Evolutionary conservation across 1,140 invertebrate species (phyloP).

Genomic region (Leptonema lineaticorne): DNA sequence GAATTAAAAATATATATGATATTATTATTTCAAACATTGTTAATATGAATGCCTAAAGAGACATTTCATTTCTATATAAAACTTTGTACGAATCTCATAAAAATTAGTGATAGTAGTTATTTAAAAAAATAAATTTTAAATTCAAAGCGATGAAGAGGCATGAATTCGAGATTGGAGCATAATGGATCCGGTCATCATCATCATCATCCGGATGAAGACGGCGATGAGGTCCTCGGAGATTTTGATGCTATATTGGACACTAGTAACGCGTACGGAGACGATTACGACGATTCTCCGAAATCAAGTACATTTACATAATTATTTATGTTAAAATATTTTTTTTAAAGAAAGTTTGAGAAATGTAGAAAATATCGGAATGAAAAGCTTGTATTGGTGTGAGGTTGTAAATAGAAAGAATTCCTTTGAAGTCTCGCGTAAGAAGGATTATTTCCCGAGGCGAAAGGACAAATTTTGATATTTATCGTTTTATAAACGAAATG

Average conservation of each 20-base stretch:
- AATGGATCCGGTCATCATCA: not conserved
- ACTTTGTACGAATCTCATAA: no score
- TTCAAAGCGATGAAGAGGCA: slow-evolving; percentile 5
- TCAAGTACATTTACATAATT: slow-evolving; percentile 6
- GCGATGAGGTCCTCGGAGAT: slow-evolving; percentile 13
- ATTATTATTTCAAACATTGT: no score
- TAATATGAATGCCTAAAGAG: no score
- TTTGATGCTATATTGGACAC: slow-evolving; percentile 17
- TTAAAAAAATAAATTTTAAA: no score
- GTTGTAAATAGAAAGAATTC: slow-evolving; percentile 5
- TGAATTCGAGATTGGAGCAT: slow-evolving; percentile 15
- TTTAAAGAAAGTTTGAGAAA: not conserved
- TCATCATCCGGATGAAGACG: slow-evolving; percentile 13
- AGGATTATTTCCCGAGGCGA: slow-evolving; percentile 8
- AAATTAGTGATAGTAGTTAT: no score
- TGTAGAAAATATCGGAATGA: no score
- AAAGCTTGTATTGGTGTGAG: not conserved
- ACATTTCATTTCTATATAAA: no score
- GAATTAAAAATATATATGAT: no score
- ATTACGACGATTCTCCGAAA: slow-evolving; percentile 36
- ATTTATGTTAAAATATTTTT: not conserved
- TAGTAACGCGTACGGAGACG: slow-evolving; percentile 30
- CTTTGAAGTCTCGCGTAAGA: not conserved
- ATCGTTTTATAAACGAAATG: not conserved
- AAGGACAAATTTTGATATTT: not conserved